Conservation (phyloP, 2,797 vertebrate species). For the Onychomys leucogaster region DNA sequence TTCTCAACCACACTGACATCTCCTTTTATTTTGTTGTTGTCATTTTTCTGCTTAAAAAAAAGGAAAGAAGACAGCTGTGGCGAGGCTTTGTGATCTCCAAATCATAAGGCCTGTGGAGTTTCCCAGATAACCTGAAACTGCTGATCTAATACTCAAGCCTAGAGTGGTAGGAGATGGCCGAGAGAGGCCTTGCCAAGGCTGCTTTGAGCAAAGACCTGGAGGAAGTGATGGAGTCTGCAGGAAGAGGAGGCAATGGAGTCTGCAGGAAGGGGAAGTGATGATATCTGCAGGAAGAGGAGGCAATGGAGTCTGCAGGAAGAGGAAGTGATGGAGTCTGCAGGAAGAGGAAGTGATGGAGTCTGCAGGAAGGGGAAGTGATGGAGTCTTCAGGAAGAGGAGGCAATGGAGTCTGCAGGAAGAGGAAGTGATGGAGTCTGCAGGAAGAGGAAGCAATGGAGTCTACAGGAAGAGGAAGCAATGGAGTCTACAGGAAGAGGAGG, state of each 20-base stretch:
- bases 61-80: neutral
- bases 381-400: neutral
- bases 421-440: neutral
- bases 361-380: too few relatives aligned
- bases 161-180: neutral
- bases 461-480: too few relatives aligned
- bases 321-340: neutral
- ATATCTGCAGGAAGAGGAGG: too few relatives aligned
- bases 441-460: too few relatives aligned
- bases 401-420: neutral
- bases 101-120: neutral
- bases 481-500: too few relatives aligned
- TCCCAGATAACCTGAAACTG: neutral
- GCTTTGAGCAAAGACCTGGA: neutral
- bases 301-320: neutral
- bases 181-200: neutral
- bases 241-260: neutral
- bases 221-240: too few relatives aligned
- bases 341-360: too few relatives aligned
- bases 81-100: neutral
- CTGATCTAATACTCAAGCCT: neutral
- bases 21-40: constrained; percentile 43
- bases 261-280: neutral
- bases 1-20: neutral
- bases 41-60: constrained; percentile 47